Conservation (phyloP, 2,113 vertebrate species). For the Gnathonemus echidnorhynchus region DNA sequence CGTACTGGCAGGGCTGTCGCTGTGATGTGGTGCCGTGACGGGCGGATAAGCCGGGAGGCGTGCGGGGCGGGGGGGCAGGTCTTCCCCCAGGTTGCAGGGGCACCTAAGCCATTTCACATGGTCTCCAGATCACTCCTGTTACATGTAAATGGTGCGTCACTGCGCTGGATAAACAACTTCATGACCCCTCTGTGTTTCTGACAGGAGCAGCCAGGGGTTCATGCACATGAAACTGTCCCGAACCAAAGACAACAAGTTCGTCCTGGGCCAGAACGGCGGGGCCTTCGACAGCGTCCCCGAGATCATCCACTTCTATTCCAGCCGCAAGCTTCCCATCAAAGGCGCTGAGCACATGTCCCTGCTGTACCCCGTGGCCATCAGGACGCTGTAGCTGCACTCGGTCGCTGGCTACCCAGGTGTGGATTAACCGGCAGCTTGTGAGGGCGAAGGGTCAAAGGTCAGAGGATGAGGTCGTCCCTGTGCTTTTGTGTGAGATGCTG, state of each 20-base stretch:
- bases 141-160: not conserved
- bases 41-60: not conserved
- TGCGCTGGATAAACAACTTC: conserved; percentile 28
- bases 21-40: not conserved
- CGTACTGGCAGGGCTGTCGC: not conserved
- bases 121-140: not conserved
- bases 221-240: conserved; percentile 97
- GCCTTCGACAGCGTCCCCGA: conserved; percentile 91
- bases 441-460: not conserved
- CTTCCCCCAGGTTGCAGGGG: not conserved
- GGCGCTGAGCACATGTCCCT: conserved; percentile 97
- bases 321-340: conserved; percentile 96
- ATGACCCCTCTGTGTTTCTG: conserved; percentile 25
- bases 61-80: too few relatives aligned
- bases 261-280: conserved; percentile 94
- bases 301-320: conserved; percentile 95
- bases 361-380: conserved; percentile 91
- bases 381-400: conserved; percentile 73
- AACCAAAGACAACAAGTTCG: conserved; percentile 92
- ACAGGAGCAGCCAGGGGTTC: conserved; percentile 96
- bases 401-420: not conserved
- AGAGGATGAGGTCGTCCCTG: not conserved
- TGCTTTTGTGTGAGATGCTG: not conserved
- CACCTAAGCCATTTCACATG: not conserved
- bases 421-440: not conserved